Evolutionary conservation across 1,140 invertebrate species (phyloP), one percentile per base, ranked within the genome.

Genomic region (Belonocnema kinseyi): DNA sequence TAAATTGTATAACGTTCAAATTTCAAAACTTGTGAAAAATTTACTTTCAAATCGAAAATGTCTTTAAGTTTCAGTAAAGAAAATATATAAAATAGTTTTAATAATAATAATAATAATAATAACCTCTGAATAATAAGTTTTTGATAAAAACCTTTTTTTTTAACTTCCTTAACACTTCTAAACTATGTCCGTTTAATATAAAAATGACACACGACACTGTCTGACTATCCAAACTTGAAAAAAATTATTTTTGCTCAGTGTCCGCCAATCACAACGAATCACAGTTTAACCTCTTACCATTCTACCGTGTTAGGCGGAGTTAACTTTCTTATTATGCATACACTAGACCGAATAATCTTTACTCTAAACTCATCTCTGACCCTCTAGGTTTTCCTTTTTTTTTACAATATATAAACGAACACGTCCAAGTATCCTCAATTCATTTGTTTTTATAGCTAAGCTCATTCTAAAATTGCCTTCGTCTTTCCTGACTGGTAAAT

Each of bases 381-480:
- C 19, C 56, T 56, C 19, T 58, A 26, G 26, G 40, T 40, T 50
- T 75, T 33, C 50, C 33, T 50, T 16, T 17, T 50, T 40, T 70
- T 50, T 75, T 12, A 19, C 26, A 72, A 72, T 75, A 76, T 79
- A 80, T 73, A 58, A 76, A 76, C 74, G 76, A 76, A 76, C 75
- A 73, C 33, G 61, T 73, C 56, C 72, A 54, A 73, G 54, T 77
- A 26, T 52, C 51, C 17, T 50, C 21, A n/a, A 54, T 56, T 46
- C 21, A 54, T 74, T 51, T 72, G 6, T 54, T n/a, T 56, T 56
- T 58, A 58, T 0, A 58, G 56, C 56, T 58, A 58, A 58, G 1
- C 50, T 61, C 51, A 58, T n/a, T 26, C 74, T 26, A 2, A 72
- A 51, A 51, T 51, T 72, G 17, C 19, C n/a, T 40, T 72, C 71